These are phyloP conservation scores for Oncopeltus fasciatus DNA, from an alignment of 1,140 invertebrate species.

Conservation along the genomic window DNA sequence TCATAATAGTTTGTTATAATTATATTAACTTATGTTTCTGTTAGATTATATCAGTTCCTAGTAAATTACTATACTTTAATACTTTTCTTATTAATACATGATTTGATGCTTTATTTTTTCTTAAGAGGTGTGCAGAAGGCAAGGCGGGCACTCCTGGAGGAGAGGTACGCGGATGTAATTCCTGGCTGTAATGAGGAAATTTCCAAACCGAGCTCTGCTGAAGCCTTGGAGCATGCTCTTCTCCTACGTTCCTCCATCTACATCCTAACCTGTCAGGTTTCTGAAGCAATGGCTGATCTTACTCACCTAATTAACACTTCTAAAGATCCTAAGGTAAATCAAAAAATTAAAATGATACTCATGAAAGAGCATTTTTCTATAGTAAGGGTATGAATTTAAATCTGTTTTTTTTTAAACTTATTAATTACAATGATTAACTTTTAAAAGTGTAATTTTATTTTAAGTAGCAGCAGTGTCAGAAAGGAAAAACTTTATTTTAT, in stretches of 20 bases:
- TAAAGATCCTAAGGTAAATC: slow-evolving; percentile 35
- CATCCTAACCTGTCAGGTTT: slow-evolving; percentile 54
- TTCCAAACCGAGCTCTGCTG: slow-evolving; percentile 35
- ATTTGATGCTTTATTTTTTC: slow-evolving; percentile 12
- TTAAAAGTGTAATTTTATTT: no score
- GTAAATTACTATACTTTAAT: no score
- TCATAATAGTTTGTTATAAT: no score
- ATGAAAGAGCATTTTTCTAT: no score
- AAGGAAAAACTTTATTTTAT: no score
- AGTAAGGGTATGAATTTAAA: no score
- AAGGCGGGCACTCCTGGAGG: slow-evolving; percentile 44
- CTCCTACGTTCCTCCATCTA: slow-evolving; percentile 71
- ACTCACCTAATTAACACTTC: slow-evolving; percentile 38
- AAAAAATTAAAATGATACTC: slow-evolving; percentile 3
- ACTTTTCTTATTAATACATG: no score
- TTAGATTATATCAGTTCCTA: no score
- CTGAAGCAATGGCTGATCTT: slow-evolving; percentile 57
- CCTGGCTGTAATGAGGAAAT: slow-evolving; percentile 67
- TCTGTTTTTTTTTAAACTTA: no score
- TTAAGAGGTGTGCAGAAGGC: slow-evolving; percentile 47
- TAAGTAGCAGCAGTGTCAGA: no score
- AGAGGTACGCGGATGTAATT: slow-evolving; percentile 65
- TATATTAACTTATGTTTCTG: no score
- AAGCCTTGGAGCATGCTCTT: slow-evolving; percentile 39
- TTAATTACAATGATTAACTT: no score